Conservation (phyloP, 92 coral and sea anemone species). For the Plumapathes pennacea region DNA sequence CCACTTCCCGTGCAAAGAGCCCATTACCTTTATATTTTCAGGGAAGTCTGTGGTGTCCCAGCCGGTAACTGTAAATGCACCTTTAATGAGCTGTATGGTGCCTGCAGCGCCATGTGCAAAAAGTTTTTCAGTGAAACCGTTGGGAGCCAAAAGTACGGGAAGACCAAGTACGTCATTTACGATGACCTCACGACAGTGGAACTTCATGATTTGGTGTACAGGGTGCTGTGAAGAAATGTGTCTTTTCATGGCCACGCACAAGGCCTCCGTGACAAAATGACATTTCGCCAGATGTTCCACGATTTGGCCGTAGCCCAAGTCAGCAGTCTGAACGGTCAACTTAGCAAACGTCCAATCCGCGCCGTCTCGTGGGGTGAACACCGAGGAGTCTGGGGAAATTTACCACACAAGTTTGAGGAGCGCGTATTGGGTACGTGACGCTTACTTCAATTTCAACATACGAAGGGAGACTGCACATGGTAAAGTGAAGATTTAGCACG, state of each 20-base stretch:
- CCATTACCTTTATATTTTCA: conserved; percentile 26
- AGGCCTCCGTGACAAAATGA: conserved; percentile 52
- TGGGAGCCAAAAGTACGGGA: conserved; percentile 9
- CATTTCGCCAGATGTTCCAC: conserved; percentile 75
- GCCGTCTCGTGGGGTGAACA: conserved; percentile 64
- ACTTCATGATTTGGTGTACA: conserved; percentile 27
- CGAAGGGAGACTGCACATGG: too few relatives aligned
- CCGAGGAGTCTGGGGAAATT: conserved; percentile 62
- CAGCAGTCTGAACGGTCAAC: conserved; percentile 54
- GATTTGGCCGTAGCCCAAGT: conserved; percentile 44
- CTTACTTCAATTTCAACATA: too few relatives aligned
- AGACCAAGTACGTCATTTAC: conserved; percentile 35
- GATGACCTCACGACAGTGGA: conserved; percentile 55
- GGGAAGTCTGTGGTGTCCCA: conserved; percentile 51
- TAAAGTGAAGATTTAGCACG: too few relatives aligned
- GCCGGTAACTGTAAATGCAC: conserved; percentile 8
- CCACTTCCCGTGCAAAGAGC: not conserved
- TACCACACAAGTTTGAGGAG: too few relatives aligned
- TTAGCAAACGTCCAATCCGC: conserved; percentile 70
- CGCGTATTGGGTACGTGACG: too few relatives aligned
- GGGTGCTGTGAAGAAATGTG: conserved; percentile 43
- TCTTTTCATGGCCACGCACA: conserved; percentile 41
- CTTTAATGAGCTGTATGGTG: conserved; percentile 15
- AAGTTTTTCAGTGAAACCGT: conserved; percentile 29
- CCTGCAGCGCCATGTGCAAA: conserved; percentile 47